Conservation (phyloP, 2,797 vertebrate species). For the Sparus aurata region DNA sequence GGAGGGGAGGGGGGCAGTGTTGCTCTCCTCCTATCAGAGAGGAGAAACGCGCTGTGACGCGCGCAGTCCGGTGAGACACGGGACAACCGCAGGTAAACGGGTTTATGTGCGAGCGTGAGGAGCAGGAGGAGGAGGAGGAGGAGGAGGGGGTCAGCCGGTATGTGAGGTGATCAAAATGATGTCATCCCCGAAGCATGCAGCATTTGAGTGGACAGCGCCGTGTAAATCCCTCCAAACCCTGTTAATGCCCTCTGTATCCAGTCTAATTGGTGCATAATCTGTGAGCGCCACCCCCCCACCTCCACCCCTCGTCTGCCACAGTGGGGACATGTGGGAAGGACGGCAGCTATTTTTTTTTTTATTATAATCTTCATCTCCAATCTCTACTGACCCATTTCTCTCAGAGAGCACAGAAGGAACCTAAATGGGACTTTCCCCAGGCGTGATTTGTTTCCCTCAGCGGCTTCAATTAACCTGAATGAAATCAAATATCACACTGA, state of each 20-base stretch:
- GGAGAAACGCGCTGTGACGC: slow-evolving; percentile 59
- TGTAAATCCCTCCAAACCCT: slow-evolving; percentile 80
- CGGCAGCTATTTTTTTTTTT: slow-evolving; percentile 38
- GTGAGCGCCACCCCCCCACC: slow-evolving; percentile 44
- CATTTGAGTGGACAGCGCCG: slow-evolving; percentile 78
- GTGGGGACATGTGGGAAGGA: slow-evolving; percentile 40
- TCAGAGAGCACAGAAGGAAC: slow-evolving; percentile 27
- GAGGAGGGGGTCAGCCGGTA: slow-evolving; percentile 62
- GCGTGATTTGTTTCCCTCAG: slow-evolving; percentile 65
- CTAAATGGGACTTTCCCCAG: slow-evolving; percentile 69
- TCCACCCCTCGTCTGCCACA: slow-evolving; percentile 58
- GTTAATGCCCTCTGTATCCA: slow-evolving; percentile 74
- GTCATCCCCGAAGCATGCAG: slow-evolving; percentile 80
- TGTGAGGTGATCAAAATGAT: slow-evolving; percentile 85
- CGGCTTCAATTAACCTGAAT: slow-evolving; percentile 68
- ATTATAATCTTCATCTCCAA: slow-evolving; percentile 58
- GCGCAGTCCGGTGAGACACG: slow-evolving; percentile 45
- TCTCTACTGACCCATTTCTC: slow-evolving; percentile 74
- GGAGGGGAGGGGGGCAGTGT: slow-evolving; percentile 23
- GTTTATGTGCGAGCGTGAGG: slow-evolving; percentile 21
- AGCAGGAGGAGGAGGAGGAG: slow-evolving; percentile 5
- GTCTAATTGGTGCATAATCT: slow-evolving; percentile 79
- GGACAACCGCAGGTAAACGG: slow-evolving; percentile 73
- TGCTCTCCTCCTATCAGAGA: slow-evolving; percentile 76
- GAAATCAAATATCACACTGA: slow-evolving; percentile 46